Conservation (phyloP, 2,797 vertebrate species). For the Buphagus erythrorhynchus region DNA sequence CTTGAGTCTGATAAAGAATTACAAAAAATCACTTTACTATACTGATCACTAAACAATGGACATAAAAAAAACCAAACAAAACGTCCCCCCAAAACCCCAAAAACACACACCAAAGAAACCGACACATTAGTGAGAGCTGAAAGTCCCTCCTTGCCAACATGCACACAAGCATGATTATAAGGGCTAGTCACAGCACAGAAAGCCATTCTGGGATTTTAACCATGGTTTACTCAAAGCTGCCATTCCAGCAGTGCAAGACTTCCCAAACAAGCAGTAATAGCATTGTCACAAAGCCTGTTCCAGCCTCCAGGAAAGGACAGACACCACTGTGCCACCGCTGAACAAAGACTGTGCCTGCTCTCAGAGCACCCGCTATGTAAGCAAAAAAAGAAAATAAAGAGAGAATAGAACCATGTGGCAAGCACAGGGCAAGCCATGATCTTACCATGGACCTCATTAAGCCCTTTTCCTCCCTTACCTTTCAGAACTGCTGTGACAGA, state of each 20-base stretch:
- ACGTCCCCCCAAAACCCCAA: background rate
- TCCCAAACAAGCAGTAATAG: background rate
- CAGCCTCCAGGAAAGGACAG: background rate
- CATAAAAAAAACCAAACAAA: too few species aligned
- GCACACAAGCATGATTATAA: fast-evolving
- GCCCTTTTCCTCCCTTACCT: background rate
- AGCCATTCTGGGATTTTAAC: background rate
- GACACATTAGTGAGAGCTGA: background rate
- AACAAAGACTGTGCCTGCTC: background rate
- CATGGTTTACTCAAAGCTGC: background rate
- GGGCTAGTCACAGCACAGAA: background rate
- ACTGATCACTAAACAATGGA: background rate
- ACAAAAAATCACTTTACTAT: background rate
- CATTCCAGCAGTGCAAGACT: fast-evolving
- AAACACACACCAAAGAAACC: background rate
- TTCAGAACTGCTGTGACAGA: background rate
- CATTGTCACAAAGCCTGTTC: background rate
- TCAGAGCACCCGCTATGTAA: background rate
- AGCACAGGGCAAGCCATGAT: background rate
- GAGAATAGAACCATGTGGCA: background rate
- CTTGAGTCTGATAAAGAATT: background rate
- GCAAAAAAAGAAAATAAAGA: background rate
- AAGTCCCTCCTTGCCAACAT: background rate
- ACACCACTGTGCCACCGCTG: background rate
- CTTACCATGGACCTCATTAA: background rate